phyloP scores from a whole-genome alignment of 2,113 vertebrate genomes.

The Oryzias celebensis region DNA sequence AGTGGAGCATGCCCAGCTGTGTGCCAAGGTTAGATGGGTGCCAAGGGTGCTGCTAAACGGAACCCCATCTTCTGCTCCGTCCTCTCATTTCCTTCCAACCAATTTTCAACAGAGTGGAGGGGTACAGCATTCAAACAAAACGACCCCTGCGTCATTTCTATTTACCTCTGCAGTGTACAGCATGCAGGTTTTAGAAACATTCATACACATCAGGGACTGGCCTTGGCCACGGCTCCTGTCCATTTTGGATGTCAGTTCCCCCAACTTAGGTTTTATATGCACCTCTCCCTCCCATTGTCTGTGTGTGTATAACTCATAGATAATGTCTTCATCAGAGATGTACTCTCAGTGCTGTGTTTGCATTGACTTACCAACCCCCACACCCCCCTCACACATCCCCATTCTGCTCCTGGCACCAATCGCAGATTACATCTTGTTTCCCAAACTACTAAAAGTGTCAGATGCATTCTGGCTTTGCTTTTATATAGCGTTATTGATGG shows the following conservation, averaged over 20 bases:
- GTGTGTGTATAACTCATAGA: constrained; percentile 64
- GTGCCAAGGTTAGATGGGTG: constrained; percentile 77
- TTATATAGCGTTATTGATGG: constrained; percentile 81
- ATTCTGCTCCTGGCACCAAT: constrained; percentile 75
- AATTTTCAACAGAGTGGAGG: constrained; percentile 30
- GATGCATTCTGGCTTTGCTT: constrained; percentile 76
- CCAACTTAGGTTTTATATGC: constrained; percentile 47
- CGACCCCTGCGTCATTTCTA: neutral
- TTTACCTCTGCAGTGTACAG: constrained; percentile 22
- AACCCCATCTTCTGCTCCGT: constrained; percentile 62
- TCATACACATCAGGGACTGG: constrained; percentile 40
- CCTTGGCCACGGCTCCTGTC: constrained; percentile 49
- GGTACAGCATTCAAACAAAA: constrained; percentile 22
- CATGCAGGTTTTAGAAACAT: constrained; percentile 25
- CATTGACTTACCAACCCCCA: constrained; percentile 66
- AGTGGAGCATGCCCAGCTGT: constrained; percentile 70
- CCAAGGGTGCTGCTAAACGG: constrained; percentile 75
- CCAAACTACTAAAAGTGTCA: constrained; percentile 82
- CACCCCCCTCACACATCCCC: constrained; percentile 35
- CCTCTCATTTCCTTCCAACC: constrained; percentile 45
- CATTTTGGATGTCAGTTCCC: constrained; percentile 42
- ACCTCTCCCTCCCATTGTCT: constrained; percentile 45
- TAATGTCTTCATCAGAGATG: constrained; percentile 72
- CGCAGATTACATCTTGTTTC: constrained; percentile 80
- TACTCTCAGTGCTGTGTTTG: constrained; percentile 64